These are phyloP conservation scores for Lithophane socia DNA, from an alignment of 2,888 invertebrate genomes.

Conservation along the genomic window DNA sequence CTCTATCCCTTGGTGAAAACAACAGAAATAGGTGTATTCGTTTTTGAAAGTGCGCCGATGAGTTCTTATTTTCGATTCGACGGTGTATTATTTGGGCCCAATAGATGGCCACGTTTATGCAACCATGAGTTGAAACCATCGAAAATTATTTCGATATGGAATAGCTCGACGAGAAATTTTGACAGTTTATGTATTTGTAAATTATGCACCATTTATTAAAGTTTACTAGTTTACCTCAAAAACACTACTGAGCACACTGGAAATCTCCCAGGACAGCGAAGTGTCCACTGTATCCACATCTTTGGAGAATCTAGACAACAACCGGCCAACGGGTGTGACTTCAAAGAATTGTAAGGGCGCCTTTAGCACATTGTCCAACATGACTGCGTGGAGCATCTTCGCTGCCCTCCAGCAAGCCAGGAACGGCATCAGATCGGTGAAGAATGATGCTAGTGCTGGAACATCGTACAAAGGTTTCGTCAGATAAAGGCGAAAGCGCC, in stretches of 20 bases:
- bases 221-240: slow-evolving; percentile 91
- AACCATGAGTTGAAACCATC: neutral
- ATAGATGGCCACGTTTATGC: neutral
- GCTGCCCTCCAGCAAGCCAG: slow-evolving; percentile 93
- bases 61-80: neutral
- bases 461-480: slow-evolving; percentile 72
- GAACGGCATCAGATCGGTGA: slow-evolving; percentile 92
- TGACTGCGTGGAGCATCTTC: slow-evolving; percentile 88
- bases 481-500: neutral
- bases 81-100: neutral
- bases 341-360: slow-evolving; percentile 94
- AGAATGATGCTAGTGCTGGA: slow-evolving; percentile 92
- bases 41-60: no score
- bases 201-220: slow-evolving; percentile 1
- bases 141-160: neutral
- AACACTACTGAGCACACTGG: slow-evolving; percentile 92
- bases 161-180: neutral
- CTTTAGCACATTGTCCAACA: slow-evolving; percentile 91
- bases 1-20: no score
- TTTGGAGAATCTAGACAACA: slow-evolving; percentile 93
- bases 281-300: slow-evolving; percentile 94
- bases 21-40: no score
- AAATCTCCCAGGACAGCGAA: slow-evolving; percentile 91
- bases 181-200: neutral
- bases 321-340: slow-evolving; percentile 94